A percentile compares a stretch with the other conserved stretches of the same genome.
Evolutionary conservation across 1,140 invertebrate species (phyloP).

Genomic region (Trinorchestia longiramus): DNA sequence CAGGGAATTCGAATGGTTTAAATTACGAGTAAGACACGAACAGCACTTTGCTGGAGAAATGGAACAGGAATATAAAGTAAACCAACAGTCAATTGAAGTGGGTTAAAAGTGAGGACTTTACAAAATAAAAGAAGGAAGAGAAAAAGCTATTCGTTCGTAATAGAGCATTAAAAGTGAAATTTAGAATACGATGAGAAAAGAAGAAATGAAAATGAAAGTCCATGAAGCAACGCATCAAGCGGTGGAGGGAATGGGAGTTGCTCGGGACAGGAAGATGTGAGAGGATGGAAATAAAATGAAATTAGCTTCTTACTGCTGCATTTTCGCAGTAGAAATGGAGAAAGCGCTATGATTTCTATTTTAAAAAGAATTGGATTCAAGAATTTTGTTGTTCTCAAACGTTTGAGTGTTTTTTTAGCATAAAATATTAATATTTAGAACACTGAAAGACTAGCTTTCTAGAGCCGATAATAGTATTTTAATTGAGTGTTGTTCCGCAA

Average conservation of each 20-base stretch:
- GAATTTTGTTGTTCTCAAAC: neutral
- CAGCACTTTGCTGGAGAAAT: too few species aligned
- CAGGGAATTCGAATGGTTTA: too few species aligned
- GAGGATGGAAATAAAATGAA: neutral
- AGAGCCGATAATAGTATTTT: too few species aligned
- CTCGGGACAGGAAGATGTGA: neutral
- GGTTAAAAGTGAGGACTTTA: too few species aligned
- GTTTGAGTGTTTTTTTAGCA: neutral
- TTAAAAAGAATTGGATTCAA: neutral
- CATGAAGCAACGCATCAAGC: neutral
- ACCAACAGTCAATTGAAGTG: too few species aligned
- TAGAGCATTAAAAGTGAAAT: neutral
- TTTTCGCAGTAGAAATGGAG: neutral
- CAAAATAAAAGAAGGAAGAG: too few species aligned
- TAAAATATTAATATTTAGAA: neutral
- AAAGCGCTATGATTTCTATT: too few species aligned
- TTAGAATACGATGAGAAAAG: neutral
- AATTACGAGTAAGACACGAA: too few species aligned
- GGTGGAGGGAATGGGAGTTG: neutral
- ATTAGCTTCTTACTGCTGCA: neutral
- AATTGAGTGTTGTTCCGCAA: neutral
- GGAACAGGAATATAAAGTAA: too few species aligned
- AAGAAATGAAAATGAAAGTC: neutral
- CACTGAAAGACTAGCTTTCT: neutral
- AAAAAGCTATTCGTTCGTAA: too few species aligned